These are phyloP conservation scores for Zalophus californianus DNA, from an alignment of 2,797 vertebrate genomes.

Conservation along the genomic window DNA sequence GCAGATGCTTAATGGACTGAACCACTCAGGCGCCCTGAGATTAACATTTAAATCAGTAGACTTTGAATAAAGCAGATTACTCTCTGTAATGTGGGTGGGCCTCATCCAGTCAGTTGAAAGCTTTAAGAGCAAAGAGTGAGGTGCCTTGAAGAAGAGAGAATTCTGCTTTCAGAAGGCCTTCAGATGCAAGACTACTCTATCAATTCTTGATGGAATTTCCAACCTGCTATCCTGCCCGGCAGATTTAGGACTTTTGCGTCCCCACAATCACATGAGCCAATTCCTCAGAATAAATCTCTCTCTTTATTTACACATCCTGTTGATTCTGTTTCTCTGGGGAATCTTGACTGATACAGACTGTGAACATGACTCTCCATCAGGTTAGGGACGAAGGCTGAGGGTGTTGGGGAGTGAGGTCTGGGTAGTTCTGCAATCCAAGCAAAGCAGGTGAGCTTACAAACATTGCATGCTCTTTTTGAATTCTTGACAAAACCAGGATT, in stretches of 20 bases:
- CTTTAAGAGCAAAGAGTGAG: background rate
- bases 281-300: background rate
- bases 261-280: background rate
- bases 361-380: background rate
- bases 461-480: background rate
- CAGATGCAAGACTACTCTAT: background rate
- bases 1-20: background rate
- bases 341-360: background rate
- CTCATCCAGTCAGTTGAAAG: background rate
- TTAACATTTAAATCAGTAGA: background rate
- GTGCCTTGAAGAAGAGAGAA: background rate
- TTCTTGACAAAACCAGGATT: conserved; percentile 51
- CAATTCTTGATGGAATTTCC: conserved; percentile 9
- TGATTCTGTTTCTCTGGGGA: background rate
- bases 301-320: background rate
- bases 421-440: background rate
- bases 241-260: background rate
- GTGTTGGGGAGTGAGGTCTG: background rate
- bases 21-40: background rate
- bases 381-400: background rate
- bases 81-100: background rate
- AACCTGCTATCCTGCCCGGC: background rate
- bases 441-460: conserved; percentile 20
- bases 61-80: background rate
- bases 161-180: background rate